A percentile compares a stretch with the other conserved stretches of the same genome.
Conservation (phyloP, 2,113 vertebrate species). For the Aegotheles bennettii region DNA sequence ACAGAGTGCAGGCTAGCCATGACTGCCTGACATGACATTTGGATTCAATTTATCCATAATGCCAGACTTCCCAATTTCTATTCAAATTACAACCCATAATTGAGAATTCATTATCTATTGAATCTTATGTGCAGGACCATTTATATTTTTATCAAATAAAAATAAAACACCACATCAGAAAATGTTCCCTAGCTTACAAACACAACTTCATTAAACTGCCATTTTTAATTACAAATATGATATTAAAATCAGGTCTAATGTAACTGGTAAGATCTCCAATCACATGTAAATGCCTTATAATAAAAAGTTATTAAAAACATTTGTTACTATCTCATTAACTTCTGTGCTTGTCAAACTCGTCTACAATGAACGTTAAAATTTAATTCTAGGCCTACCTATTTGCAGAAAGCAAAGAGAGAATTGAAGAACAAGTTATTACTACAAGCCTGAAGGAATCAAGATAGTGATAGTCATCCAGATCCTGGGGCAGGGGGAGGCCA, state of each 20-base stretch:
- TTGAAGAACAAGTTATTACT: neutral
- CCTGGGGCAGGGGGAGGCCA: neutral
- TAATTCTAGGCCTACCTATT: neutral
- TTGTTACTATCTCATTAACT: neutral
- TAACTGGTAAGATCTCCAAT: neutral
- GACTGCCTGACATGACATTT: neutral
- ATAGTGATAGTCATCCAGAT: neutral
- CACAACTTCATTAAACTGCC: neutral
- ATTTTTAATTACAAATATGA: neutral
- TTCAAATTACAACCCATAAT: neutral
- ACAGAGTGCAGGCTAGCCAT: neutral
- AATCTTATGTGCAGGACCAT: neutral
- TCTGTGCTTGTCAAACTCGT: neutral
- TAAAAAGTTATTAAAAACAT: neutral
- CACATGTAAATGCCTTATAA: neutral
- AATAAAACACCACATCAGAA: neutral
- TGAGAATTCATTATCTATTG: neutral
- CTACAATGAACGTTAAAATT: neutral
- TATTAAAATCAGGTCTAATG: neutral
- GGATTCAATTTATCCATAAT: neutral
- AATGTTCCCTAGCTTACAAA: neutral
- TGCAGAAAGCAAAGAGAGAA: neutral
- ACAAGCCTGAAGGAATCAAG: neutral
- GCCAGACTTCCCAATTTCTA: neutral
- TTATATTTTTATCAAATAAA: constrained; percentile 8